Evolutionary conservation across 1,140 invertebrate species (phyloP).

Genomic region (Drosophila kohkoa): DNA sequence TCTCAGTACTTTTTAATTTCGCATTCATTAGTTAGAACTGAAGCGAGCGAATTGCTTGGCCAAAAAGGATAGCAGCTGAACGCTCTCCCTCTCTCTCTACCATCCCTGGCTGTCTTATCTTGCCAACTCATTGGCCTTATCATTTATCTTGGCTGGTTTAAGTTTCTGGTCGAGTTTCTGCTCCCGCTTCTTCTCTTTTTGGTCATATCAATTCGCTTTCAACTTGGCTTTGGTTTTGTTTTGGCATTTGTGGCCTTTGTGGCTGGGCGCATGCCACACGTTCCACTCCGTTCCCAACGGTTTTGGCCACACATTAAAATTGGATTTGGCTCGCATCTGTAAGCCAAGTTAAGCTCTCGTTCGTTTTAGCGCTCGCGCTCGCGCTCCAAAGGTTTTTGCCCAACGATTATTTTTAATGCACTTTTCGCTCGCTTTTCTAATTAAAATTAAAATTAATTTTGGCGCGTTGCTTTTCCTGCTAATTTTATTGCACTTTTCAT

Average conservation of each 20-base stretch:
- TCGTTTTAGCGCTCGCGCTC: neutral
- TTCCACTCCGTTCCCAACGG: neutral
- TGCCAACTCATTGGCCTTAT: conserved; percentile 65
- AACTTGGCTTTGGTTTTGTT: conserved; percentile 39
- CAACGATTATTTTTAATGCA: conserved; percentile 70
- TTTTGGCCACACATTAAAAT: conserved; percentile 62
- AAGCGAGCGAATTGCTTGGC: neutral
- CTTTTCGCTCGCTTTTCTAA: conserved; percentile 47
- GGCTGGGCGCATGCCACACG: conserved; percentile 50
- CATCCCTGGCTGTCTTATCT: neutral
- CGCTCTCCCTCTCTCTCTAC: neutral
- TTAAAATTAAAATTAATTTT: conserved; percentile 82
- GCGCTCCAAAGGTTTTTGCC: conserved; percentile 41
- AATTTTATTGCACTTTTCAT: conserved; percentile 67
- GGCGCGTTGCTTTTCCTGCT: conserved; percentile 38
- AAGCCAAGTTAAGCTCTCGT: conserved; percentile 62
- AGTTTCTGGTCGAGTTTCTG: conserved; percentile 22
- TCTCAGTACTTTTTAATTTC: conserved; percentile 58
- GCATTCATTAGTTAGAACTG: conserved; percentile 66
- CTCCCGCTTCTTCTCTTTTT: conserved; percentile 41
- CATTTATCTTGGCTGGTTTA: conserved; percentile 69
- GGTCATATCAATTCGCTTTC: conserved; percentile 62
- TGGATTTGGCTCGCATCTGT: conserved; percentile 63
- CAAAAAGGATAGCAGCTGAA: conserved; percentile 14
- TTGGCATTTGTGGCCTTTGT: conserved; percentile 66